Evolutionary conservation across 2,888 invertebrate species (phyloP).

Genomic region (Pristionchus maxplancki): DNA sequence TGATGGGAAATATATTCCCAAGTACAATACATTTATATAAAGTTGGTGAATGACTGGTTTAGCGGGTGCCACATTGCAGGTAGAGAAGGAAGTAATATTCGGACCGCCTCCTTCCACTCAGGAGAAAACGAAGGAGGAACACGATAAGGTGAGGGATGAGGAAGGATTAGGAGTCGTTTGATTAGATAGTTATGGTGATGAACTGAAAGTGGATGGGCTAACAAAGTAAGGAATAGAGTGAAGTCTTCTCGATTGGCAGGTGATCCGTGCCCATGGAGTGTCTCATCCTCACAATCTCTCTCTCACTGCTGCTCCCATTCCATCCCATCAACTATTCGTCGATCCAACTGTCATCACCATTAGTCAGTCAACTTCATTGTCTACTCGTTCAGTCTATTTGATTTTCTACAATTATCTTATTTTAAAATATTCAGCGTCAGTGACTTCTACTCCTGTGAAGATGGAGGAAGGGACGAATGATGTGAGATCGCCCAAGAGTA

Average conservation of each 20-base stretch:
- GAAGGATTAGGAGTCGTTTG: background rate
- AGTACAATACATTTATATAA: background rate
- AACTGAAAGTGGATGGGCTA: no score
- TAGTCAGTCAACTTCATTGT: no score
- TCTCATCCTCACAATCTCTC: conserved; percentile 47
- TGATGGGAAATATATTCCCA: no score
- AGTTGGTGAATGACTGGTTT: background rate
- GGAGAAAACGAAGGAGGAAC: conserved; percentile 39
- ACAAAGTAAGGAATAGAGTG: background rate
- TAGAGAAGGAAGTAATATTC: conserved; percentile 46
- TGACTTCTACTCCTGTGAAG: background rate
- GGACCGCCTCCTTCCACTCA: conserved; percentile 14
- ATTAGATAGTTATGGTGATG: no score
- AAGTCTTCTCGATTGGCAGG: background rate
- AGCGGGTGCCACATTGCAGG: background rate
- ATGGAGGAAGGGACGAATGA: background rate
- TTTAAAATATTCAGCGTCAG: background rate
- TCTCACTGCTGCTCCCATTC: background rate
- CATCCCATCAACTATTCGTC: conserved; percentile 7
- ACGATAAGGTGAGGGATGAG: conserved; percentile 46
- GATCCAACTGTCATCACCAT: no score
- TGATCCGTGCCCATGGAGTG: conserved; percentile 32
- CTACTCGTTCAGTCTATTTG: no score
- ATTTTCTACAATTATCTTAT: background rate
- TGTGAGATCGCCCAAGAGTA: conserved; percentile 40